phyloP scores from a whole-genome alignment of 2,797 vertebrate species.

The Myotis daubentonii region DNA sequence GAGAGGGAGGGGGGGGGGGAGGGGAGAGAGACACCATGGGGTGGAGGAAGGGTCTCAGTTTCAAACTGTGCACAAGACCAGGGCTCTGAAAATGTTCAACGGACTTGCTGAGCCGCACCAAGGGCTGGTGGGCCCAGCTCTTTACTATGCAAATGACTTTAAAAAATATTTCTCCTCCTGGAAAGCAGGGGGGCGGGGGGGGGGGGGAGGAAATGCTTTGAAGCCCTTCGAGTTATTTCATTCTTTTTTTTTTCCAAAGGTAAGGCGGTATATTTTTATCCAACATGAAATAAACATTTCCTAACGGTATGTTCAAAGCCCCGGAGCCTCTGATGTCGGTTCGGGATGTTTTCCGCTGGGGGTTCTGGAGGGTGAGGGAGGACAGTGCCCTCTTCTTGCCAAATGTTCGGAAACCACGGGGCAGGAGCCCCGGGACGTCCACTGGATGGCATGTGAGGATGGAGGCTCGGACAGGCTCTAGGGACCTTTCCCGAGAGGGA shows the following conservation, averaged over 20 bases:
- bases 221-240: slow-evolving; percentile 65
- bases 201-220: slow-evolving; percentile 73
- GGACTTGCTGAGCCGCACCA: slow-evolving; percentile 13
- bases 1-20: neutral
- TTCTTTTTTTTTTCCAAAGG: slow-evolving; percentile 63
- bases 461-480: neutral
- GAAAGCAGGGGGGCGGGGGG: slow-evolving; percentile 60
- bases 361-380: neutral
- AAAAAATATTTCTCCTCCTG: slow-evolving; percentile 71
- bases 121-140: slow-evolving; percentile 9
- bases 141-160: slow-evolving; percentile 67
- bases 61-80: neutral
- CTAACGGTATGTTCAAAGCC: slow-evolving; percentile 70
- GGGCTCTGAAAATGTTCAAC: neutral
- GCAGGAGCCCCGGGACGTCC: neutral
- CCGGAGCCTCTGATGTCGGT: slow-evolving; percentile 58
- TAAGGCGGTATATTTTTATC: slow-evolving; percentile 74
- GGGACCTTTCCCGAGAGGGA: neutral
- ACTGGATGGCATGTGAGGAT: fast-evolving
- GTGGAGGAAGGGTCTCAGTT: neutral
- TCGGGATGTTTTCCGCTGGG: slow-evolving; percentile 40
- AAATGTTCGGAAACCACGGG: neutral
- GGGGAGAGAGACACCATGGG: fast-evolving
- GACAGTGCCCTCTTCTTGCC: neutral
- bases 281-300: slow-evolving; percentile 74